Evolutionary conservation across 2,888 invertebrate species (phyloP).

Genomic region (Oasisia sp.): DNA sequence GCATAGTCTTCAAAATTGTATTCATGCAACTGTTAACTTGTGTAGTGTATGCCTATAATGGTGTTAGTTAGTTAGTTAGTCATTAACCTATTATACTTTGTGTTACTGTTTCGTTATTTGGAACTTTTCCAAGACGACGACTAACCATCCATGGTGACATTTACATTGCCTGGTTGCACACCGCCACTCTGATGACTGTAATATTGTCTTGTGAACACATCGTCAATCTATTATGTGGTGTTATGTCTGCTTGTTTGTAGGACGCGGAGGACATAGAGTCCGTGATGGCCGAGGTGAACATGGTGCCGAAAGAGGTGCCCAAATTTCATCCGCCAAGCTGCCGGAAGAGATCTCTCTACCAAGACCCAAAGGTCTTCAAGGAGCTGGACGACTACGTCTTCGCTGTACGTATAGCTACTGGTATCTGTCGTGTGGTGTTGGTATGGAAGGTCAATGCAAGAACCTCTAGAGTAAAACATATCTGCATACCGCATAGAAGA

Average conservation of each 20-base stretch:
- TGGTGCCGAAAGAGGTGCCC: slow-evolving; percentile 39
- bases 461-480: neutral
- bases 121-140: neutral
- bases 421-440: neutral
- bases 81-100: neutral
- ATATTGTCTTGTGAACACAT: neutral
- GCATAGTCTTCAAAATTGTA: neutral
- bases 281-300: neutral
- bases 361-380: slow-evolving; percentile 57
- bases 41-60: too few relatives aligned
- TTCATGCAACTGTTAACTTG: too few relatives aligned
- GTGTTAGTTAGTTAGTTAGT: neutral
- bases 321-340: slow-evolving; percentile 51
- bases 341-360: slow-evolving; percentile 60
- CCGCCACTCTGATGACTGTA: neutral
- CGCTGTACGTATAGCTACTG: slow-evolving; percentile 45
- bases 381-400: slow-evolving; percentile 63
- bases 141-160: neutral
- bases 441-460: neutral
- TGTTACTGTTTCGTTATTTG: neutral
- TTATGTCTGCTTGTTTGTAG: neutral
- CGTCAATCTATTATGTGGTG: neutral
- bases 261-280: neutral
- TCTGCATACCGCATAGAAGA: too few relatives aligned
- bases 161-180: neutral